Evolutionary conservation across 1,140 invertebrate species (phyloP), one percentile per base, ranked within the genome.

Genomic region (Megalopta genalis): DNA sequence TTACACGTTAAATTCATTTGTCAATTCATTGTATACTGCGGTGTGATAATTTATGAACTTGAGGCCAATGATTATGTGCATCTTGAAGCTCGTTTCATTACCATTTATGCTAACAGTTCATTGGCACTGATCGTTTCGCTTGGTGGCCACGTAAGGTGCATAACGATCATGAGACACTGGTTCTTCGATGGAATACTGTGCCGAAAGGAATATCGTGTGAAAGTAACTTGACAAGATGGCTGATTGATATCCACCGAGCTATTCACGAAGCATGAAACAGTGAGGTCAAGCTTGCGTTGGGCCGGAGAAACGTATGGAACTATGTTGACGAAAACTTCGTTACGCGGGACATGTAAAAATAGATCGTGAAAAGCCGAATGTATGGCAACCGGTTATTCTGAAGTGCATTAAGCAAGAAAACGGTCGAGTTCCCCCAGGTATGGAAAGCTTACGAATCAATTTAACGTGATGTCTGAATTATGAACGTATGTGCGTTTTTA

Each of bases 21-120:
- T 12, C 59, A 63, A 16, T 52, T 12, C 39, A n/a, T 10, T n/a
- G 37, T 25, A 12, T 16, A 63, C 23, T 2, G 23, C 1, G 18
- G 37, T 64, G 32, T 12, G 23, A 81, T 76, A 78, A 78, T 78
- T 81, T 57, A 80, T 79, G 54, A n/a, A 57, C 21, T 63, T 60
- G n/a, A 52, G 32, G 65, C 23, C 71, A 54, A 63, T 23, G 37
- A 65, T 60, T n/a, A 70, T 49, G n/a, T 7, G 42, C 65, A 57
- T 23, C 10, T 54, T 74, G 6, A 23, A 5, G n/a, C 16, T 64
- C 60, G 42, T 59, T 68, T 70, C 66, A 39, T 60, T 78, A 76
- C 72, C 37, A 67, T 59, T 67, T 63, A 68, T 72, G 46, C 46
- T 16, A 14, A 8, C 64, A 57, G 82, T 84, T 84, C 73, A 80